Conservation (phyloP, 2,113 vertebrate species). For the Neolamprologus devosi region DNA sequence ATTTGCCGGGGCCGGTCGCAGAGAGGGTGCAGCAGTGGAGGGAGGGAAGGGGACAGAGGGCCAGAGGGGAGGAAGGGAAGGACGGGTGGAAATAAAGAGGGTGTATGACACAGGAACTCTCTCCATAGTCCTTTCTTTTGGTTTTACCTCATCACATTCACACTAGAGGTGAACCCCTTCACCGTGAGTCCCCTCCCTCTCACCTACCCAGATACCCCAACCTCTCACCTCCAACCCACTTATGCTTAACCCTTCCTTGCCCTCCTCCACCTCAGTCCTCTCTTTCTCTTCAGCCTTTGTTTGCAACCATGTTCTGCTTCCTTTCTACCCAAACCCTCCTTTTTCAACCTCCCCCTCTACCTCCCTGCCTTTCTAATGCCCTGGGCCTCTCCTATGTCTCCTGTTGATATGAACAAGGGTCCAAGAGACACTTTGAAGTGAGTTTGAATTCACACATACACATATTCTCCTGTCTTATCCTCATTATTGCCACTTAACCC, state of each 20-base stretch:
- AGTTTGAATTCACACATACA: constrained; percentile 31
- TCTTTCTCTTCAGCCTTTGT: constrained; percentile 52
- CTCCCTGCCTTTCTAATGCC: constrained; percentile 14
- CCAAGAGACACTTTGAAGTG: constrained; percentile 53
- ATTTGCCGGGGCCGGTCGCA: constrained; percentile 49
- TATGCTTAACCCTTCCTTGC: constrained; percentile 39
- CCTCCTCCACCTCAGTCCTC: constrained; percentile 34
- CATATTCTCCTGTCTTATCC: constrained; percentile 42
- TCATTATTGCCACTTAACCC: constrained; percentile 65
- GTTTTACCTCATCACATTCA: constrained; percentile 62
- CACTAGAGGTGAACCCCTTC: constrained; percentile 58
- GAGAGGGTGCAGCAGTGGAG: constrained; percentile 35
- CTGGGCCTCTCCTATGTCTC: constrained; percentile 33
- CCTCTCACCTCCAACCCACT: constrained; percentile 54
- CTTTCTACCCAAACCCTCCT: constrained; percentile 32
- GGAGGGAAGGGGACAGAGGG: constrained; percentile 3
- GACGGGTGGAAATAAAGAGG: constrained; percentile 47
- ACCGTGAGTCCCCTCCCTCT: neutral
- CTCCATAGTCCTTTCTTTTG: constrained; percentile 52
- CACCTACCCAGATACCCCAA: constrained; percentile 25
- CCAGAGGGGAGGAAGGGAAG: constrained; percentile 1
- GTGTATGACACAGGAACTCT: constrained; percentile 70
- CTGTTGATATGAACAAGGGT: constrained; percentile 59
- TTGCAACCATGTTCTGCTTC: constrained; percentile 54
- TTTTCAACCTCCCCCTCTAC: constrained; percentile 1